Evolutionary conservation across 2,797 vertebrate genomes (phyloP).

Genomic region (Discoglossus pictus): DNA sequence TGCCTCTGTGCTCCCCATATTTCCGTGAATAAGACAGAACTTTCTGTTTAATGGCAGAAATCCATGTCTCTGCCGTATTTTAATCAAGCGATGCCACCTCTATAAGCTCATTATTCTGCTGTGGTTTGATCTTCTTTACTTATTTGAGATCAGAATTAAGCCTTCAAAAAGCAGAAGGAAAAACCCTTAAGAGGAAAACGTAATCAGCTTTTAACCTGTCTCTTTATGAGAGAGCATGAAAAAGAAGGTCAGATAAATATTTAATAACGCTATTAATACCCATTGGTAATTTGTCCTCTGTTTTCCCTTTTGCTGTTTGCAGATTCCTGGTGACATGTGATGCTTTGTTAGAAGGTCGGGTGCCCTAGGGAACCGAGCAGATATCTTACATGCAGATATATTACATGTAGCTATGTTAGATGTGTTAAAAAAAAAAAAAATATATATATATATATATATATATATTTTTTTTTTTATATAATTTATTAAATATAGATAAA

Average conservation of each 20-base stretch:
- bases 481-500: no score
- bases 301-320: slow-evolving; percentile 43
- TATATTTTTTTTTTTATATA: no score
- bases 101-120: slow-evolving; percentile 32
- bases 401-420: no score
- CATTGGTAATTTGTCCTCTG: slow-evolving; percentile 63
- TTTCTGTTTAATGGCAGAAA: no score
- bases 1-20: no score
- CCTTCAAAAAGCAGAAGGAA: slow-evolving; percentile 37
- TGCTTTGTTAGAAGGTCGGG: slow-evolving; percentile 65
- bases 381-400: no score
- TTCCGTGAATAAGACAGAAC: no score
- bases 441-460: no score
- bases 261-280: slow-evolving; percentile 69
- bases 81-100: slow-evolving; percentile 11
- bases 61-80: no score
- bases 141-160: slow-evolving; percentile 36
- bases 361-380: slow-evolving; percentile 15
- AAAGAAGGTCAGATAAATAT: slow-evolving; percentile 71
- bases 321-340: slow-evolving; percentile 42
- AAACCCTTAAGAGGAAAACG: slow-evolving; percentile 44
- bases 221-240: slow-evolving; percentile 58
- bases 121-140: slow-evolving; percentile 22
- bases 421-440: no score
- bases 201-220: slow-evolving; percentile 60